Evolutionary conservation across 2,888 invertebrate genomes (phyloP).

Genomic region (Drosophila siamana): DNA sequence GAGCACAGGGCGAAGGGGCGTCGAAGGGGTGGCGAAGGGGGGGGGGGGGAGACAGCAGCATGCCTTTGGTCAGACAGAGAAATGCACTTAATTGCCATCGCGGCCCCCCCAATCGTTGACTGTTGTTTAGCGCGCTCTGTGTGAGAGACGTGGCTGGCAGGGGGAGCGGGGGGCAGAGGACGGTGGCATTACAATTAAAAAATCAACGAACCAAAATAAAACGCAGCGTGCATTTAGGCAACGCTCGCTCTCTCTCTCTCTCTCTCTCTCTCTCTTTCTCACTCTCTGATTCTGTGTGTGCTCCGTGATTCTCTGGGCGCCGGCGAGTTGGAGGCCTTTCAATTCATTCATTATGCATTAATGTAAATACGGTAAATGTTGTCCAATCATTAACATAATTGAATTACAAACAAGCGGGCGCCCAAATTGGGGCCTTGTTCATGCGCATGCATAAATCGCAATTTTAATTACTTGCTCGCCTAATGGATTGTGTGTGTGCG

Average conservation of each 20-base stretch:
- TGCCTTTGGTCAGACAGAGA: conserved; percentile 81
- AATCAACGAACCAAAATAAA: conserved; percentile 66
- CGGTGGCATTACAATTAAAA: conserved; percentile 62
- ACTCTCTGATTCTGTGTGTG: no score
- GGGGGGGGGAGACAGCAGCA: conserved; percentile 42
- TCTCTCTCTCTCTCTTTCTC: no score
- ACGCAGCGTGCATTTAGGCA: conserved; percentile 66
- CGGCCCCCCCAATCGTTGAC: conserved; percentile 25
- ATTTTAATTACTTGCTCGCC: conserved; percentile 77
- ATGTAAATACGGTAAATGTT: conserved; percentile 85
- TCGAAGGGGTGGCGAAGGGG: no score
- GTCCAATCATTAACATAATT: conserved; percentile 85
- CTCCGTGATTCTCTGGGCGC: background rate
- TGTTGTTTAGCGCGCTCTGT: conserved; percentile 60
- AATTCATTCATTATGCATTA: conserved; percentile 85
- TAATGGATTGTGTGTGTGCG: conserved; percentile 69
- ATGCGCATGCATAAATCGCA: conserved; percentile 77
- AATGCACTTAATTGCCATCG: conserved; percentile 79
- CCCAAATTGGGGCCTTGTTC: conserved; percentile 55
- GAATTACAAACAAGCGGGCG: conserved; percentile 83
- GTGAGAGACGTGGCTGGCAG: no score
- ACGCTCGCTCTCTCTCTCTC: no score
- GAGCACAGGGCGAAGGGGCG: no score
- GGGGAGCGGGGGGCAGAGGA: no score
- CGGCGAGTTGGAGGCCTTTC: conserved; percentile 34